Evolutionary conservation across 2,113 vertebrate genomes (phyloP).

Genomic region (Pontoporia blainvillei): DNA sequence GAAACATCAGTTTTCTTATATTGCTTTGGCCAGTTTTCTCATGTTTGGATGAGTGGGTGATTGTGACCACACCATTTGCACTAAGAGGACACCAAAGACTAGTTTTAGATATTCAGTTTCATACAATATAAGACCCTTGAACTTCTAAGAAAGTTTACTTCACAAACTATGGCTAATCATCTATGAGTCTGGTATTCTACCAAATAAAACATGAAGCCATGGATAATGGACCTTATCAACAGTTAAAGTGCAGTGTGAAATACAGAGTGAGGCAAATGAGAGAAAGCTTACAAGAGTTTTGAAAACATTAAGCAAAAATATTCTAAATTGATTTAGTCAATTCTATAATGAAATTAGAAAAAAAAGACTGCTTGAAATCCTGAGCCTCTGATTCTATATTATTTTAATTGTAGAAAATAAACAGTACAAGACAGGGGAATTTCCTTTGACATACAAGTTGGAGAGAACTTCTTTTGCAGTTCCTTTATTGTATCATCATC

Average conservation of each 20-base stretch:
- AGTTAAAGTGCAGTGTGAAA: slow-evolving; percentile 67
- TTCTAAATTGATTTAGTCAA: slow-evolving; percentile 27
- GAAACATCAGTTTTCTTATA: slow-evolving; percentile 67
- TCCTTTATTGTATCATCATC: slow-evolving; percentile 29
- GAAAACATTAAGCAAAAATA: slow-evolving; percentile 42
- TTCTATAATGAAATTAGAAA: not conserved
- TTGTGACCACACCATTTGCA: slow-evolving; percentile 74
- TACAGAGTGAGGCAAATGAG: slow-evolving; percentile 40
- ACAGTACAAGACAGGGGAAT: not conserved
- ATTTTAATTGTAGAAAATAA: slow-evolving; percentile 52
- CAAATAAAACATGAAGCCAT: slow-evolving; percentile 80
- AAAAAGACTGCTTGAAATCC: not conserved
- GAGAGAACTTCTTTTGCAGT: slow-evolving; percentile 16
- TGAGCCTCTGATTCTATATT: slow-evolving; percentile 23
- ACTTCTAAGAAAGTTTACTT: slow-evolving; percentile 78
- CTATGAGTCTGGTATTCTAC: slow-evolving; percentile 74
- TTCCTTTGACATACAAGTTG: slow-evolving; percentile 34
- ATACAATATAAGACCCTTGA: slow-evolving; percentile 68
- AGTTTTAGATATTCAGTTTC: slow-evolving; percentile 75
- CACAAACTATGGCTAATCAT: slow-evolving; percentile 76
- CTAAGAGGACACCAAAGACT: slow-evolving; percentile 77
- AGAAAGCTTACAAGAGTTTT: slow-evolving; percentile 40
- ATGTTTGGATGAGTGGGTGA: slow-evolving; percentile 61
- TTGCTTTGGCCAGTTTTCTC: slow-evolving; percentile 63
- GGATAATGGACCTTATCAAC: slow-evolving; percentile 70